These are phyloP conservation scores for Xylota segnis DNA, from an alignment of 2,888 invertebrate species.

Conservation along the genomic window DNA sequence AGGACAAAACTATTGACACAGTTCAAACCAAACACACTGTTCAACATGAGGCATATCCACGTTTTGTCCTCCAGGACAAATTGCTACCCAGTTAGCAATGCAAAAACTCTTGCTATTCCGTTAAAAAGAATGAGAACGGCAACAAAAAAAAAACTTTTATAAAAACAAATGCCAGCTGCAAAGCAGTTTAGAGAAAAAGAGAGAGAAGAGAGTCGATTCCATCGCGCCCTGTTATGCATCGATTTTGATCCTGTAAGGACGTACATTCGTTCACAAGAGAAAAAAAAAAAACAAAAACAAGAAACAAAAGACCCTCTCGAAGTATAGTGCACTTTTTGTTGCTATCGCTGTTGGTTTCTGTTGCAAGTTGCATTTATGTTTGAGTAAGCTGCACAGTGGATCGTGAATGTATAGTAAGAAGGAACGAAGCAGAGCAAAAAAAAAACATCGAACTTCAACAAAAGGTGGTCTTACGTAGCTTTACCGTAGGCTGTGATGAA, in stretches of 20 bases:
- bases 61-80: constrained; percentile 57
- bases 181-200: constrained; percentile 49
- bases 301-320: constrained; percentile 71
- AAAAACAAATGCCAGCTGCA: constrained; percentile 67
- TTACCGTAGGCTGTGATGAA: constrained; percentile 38
- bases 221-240: constrained; percentile 39
- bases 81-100: constrained; percentile 56
- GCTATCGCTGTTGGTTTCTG: constrained; percentile 47
- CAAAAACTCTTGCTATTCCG: constrained; percentile 36
- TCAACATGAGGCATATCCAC: constrained; percentile 17
- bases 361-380: constrained; percentile 37
- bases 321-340: constrained; percentile 58
- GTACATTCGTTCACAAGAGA: background rate
- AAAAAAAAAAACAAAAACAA: background rate
- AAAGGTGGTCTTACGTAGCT: constrained; percentile 37
- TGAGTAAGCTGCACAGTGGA: constrained; percentile 4
- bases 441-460: constrained; percentile 42
- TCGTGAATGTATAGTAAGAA: background rate
- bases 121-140: constrained; percentile 19
- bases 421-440: no score
- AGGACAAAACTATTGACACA: constrained; percentile 67
- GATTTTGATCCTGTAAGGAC: constrained; percentile 53
- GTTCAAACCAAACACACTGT: constrained; percentile 52
- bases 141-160: constrained; percentile 5
- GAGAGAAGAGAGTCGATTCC: constrained; percentile 54